These are phyloP conservation scores for Osmoderma eremita DNA, from an alignment of 2,888 invertebrate genomes.

Conservation along the genomic window DNA sequence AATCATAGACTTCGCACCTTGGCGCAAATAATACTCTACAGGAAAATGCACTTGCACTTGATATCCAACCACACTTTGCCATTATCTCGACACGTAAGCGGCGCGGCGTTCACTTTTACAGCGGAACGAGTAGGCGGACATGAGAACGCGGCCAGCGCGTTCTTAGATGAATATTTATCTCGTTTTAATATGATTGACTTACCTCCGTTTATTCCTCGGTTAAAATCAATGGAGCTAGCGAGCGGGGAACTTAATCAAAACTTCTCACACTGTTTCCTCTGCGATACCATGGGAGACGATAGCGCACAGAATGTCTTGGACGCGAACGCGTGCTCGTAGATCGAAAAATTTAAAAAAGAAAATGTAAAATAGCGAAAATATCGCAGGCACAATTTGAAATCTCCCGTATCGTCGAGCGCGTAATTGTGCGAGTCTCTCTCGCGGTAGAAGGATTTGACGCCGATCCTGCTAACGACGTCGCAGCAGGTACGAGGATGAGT, in stretches of 20 bases:
- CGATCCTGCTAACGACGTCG: slow-evolving; percentile 22
- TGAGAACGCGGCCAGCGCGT: slow-evolving; percentile 2
- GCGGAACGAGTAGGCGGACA: slow-evolving; percentile 15
- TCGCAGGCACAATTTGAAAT: no score
- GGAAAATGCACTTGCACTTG: slow-evolving; percentile 25
- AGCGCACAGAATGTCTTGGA: slow-evolving; percentile 5
- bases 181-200: slow-evolving; percentile 23
- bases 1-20: slow-evolving; percentile 14
- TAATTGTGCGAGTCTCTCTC: no score
- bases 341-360: not conserved
- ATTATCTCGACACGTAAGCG: not conserved
- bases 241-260: slow-evolving; percentile 18
- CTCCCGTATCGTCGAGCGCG: no score
- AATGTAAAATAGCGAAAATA: no score
- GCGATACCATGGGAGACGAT: slow-evolving; percentile 19
- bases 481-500: slow-evolving; percentile 34
- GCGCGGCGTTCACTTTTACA: slow-evolving; percentile 30
- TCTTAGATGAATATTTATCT: slow-evolving; percentile 3
- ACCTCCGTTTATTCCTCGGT: slow-evolving; percentile 25
- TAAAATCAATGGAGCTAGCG: slow-evolving; percentile 3
- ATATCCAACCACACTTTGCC: slow-evolving; percentile 17
- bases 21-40: slow-evolving; percentile 12
- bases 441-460: no score
- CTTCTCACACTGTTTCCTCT: slow-evolving; percentile 24
- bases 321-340: slow-evolving; percentile 14